Conservation (phyloP, 1,140 invertebrate genomes). For the Idris sp. region DNA sequence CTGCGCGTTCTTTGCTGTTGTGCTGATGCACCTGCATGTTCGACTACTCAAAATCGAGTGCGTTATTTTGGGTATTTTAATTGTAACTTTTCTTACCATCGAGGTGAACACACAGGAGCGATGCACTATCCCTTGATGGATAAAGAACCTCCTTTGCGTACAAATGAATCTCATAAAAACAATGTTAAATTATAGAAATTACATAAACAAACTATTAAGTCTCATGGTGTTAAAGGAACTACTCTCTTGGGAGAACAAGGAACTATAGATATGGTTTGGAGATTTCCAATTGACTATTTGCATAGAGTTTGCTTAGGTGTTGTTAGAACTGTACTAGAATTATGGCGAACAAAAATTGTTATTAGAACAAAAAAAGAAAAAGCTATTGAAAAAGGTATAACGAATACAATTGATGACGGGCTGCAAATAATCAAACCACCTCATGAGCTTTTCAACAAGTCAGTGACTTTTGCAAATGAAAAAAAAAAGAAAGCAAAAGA, state of each 20-base stretch:
- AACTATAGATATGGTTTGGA: constrained; percentile 37
- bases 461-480: constrained; percentile 14
- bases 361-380: background rate
- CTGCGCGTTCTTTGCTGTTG: constrained; percentile 17
- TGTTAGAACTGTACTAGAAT: constrained; percentile 5
- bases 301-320: constrained; percentile 25
- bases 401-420: constrained; percentile 7
- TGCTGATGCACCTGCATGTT: constrained; percentile 24
- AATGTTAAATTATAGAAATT: constrained; percentile 9
- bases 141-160: constrained; percentile 13
- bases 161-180: constrained; percentile 25
- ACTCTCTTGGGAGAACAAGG: constrained; percentile 8
- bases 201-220: constrained; percentile 5
- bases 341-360: constrained; percentile 8
- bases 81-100: constrained; percentile 34
- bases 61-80: constrained; percentile 23
- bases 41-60: constrained; percentile 11
- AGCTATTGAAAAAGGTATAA: background rate
- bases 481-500: constrained; percentile 25
- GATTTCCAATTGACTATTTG: constrained; percentile 40
- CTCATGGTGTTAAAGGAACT: constrained; percentile 25
- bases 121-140: too few species aligned
- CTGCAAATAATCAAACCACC: constrained; percentile 14
- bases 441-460: constrained; percentile 13
- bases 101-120: too few species aligned